Percentiles rank a stretch among this genome's conserved stretches.
These are phyloP conservation scores for honey bee (Apis mellifera) DNA, from an alignment of 1,140 invertebrate genomes.

Conservation along the genomic window DNA sequence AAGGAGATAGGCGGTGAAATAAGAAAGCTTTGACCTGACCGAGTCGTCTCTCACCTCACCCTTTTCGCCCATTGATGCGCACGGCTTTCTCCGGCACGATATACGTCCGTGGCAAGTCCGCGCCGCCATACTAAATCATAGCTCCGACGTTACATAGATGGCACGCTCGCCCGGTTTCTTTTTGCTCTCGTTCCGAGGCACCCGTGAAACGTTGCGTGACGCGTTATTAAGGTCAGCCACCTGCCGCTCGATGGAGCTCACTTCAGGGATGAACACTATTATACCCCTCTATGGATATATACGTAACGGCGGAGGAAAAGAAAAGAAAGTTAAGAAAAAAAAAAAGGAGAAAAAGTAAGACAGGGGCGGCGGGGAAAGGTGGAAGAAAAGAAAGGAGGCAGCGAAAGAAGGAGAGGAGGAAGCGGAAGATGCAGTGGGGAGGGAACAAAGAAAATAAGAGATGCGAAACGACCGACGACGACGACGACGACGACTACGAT, in stretches of 20 bases:
- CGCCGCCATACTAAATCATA: constrained; percentile 46
- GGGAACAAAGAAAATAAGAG: constrained; percentile 80
- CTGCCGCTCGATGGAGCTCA: constrained; percentile 80
- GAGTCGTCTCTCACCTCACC: neutral
- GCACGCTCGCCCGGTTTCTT: constrained; percentile 47
- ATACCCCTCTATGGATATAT: constrained; percentile 61
- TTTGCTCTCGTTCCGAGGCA: constrained; percentile 37
- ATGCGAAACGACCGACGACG: constrained; percentile 72
- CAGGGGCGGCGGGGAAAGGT: constrained; percentile 8
- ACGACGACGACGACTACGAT: constrained; percentile 58
- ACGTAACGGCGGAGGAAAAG: constrained; percentile 39
- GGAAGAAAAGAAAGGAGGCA: constrained; percentile 23
- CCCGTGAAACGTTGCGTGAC: constrained; percentile 60
- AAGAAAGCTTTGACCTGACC: constrained; percentile 38
- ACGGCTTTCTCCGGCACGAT: neutral
- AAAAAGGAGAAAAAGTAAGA: constrained; percentile 9
- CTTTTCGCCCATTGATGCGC: constrained; percentile 15
- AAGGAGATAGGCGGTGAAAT: neutral
- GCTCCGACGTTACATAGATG: constrained; percentile 49
- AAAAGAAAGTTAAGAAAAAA: constrained; percentile 22
- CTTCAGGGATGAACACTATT: constrained; percentile 78
- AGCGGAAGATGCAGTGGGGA: constrained; percentile 54
- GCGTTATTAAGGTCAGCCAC: constrained; percentile 81
- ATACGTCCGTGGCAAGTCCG: neutral
- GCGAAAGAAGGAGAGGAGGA: constrained; percentile 33